Conservation (phyloP, 1,140 invertebrate genomes). For the Zaprionus davidi region DNA sequence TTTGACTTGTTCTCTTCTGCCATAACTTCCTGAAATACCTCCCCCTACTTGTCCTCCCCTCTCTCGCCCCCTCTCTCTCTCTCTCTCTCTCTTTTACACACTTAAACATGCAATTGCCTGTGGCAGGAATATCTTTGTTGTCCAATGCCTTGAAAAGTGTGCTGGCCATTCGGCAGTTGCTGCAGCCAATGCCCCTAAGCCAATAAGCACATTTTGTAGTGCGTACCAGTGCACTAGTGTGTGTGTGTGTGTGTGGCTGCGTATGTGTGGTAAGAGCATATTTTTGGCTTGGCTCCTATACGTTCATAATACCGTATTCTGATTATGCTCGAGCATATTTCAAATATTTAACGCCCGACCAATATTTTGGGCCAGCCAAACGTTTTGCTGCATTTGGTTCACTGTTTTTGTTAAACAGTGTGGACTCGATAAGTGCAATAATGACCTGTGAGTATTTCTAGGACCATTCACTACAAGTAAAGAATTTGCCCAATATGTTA, state of each 20-base stretch:
- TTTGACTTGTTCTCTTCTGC: background rate
- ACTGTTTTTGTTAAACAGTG: background rate
- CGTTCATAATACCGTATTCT: constrained; percentile 9
- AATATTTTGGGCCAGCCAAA: constrained; percentile 7
- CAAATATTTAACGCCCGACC: constrained; percentile 19
- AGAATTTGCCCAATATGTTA: background rate
- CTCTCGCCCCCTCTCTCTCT: background rate
- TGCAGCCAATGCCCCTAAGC: constrained; percentile 44
- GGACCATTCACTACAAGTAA: background rate
- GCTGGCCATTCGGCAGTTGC: constrained; percentile 14
- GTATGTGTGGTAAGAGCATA: background rate
- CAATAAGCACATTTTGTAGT: constrained; percentile 61
- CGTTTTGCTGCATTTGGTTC: constrained; percentile 1
- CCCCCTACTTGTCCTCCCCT: no score
- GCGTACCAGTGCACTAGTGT: background rate
- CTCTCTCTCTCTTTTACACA: background rate
- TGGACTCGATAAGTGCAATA: background rate
- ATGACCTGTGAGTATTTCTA: no score
- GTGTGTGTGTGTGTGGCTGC: constrained; percentile 3
- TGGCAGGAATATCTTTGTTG: constrained; percentile 30
- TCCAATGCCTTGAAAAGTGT: constrained; percentile 47
- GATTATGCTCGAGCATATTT: constrained; percentile 28
- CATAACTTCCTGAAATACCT: background rate
- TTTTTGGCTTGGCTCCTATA: constrained; percentile 2
- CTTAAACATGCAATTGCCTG: background rate